Evolutionary conservation across 1,140 invertebrate genomes (phyloP).

Genomic region (Micrasema longulum): DNA sequence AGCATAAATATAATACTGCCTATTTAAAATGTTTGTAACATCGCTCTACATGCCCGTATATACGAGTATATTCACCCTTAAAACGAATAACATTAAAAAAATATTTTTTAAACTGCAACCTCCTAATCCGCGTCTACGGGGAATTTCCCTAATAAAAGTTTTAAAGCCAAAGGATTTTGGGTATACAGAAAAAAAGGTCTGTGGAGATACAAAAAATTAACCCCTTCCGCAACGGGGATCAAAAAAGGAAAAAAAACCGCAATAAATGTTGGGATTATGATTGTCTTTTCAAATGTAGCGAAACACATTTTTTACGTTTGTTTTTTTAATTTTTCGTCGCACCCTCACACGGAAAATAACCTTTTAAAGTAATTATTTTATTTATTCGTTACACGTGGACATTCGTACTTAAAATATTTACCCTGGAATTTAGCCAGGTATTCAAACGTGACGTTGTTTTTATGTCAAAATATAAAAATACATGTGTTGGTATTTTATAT

Average conservation of each 20-base stretch:
- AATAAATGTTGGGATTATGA: constrained; percentile 49
- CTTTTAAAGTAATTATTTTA: constrained; percentile 22
- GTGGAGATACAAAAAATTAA: constrained; percentile 46
- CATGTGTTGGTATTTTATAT: too few species aligned
- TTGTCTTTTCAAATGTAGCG: constrained; percentile 45
- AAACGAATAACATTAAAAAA: constrained; percentile 51
- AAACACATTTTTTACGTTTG: constrained; percentile 38
- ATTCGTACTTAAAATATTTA: constrained; percentile 23
- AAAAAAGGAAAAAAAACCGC: constrained; percentile 52
- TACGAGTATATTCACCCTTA: constrained; percentile 28
- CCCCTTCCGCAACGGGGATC: constrained; percentile 42
- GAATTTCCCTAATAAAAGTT: constrained; percentile 55
- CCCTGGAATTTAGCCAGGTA: constrained; percentile 4
- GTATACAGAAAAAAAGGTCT: constrained; percentile 51
- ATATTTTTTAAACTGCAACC: constrained; percentile 41
- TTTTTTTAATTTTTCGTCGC: not conserved
- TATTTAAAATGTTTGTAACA: constrained; percentile 40
- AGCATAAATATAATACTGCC: not conserved
- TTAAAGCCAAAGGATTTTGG: constrained; percentile 55
- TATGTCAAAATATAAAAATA: too few species aligned
- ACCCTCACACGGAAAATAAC: not conserved
- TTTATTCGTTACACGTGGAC: constrained; percentile 19
- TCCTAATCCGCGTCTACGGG: constrained; percentile 52
- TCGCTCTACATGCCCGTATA: constrained; percentile 35
- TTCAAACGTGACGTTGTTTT: too few species aligned